These are phyloP conservation scores for Iselma pallidipennis DNA, from an alignment of 2,888 invertebrate genomes.

Conservation along the genomic window DNA sequence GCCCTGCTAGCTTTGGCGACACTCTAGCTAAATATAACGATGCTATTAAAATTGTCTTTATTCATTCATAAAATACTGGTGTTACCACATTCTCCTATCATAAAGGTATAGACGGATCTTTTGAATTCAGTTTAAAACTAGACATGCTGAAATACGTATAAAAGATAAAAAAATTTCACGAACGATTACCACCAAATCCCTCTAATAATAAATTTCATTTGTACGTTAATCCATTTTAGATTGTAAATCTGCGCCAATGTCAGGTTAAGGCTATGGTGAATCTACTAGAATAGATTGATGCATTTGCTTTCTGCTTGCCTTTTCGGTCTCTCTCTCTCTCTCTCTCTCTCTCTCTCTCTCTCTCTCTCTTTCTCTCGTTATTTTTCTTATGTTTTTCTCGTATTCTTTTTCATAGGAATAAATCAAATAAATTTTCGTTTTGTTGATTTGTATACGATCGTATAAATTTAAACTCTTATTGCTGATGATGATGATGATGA, in stretches of 20 bases:
- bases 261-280: slow-evolving; percentile 23
- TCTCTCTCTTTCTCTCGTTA: background rate
- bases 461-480: slow-evolving; percentile 4
- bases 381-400: background rate
- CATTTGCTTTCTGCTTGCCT: slow-evolving; percentile 3
- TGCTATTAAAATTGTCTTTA: too few relatives aligned
- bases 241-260: slow-evolving; percentile 29
- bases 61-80: too few relatives aligned
- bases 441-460: too few relatives aligned
- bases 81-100: too few relatives aligned
- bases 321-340: too few relatives aligned
- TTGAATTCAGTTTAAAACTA: background rate
- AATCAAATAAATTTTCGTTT: too few relatives aligned
- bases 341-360: background rate
- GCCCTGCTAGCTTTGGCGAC: too few relatives aligned
- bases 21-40: too few relatives aligned
- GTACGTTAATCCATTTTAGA: slow-evolving; percentile 26
- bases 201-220: slow-evolving; percentile 20
- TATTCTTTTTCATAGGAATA: too few relatives aligned
- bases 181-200: slow-evolving; percentile 13
- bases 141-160: background rate
- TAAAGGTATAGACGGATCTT: background rate
- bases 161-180: slow-evolving; percentile 10
- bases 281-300: slow-evolving; percentile 13
- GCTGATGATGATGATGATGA: background rate